Conservation (phyloP, 1,140 invertebrate species). For the Saccostrea glomerata region DNA sequence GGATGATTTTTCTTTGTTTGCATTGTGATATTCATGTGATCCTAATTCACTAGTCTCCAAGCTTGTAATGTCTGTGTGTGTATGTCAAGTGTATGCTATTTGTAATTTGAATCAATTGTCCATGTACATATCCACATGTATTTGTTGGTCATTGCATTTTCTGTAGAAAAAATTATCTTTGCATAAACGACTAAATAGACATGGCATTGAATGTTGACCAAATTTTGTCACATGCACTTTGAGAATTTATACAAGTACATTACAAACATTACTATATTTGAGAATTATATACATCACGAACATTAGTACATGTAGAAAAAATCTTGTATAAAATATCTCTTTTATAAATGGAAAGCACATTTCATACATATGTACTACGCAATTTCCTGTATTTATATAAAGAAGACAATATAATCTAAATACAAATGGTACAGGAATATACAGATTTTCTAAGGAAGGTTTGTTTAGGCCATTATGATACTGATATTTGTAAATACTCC, state of each 20-base stretch:
- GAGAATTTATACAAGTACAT: not conserved
- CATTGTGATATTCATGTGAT: conserved; percentile 21
- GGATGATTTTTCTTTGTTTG: not conserved
- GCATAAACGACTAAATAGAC: too few species aligned
- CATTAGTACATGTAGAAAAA: too few species aligned
- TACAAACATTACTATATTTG: not conserved
- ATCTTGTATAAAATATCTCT: not conserved
- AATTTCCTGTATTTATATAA: not conserved
- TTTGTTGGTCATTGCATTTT: too few species aligned
- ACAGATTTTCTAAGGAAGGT: too few species aligned
- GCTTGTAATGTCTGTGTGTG: not conserved
- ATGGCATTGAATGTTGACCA: too few species aligned
- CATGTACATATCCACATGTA: too few species aligned
- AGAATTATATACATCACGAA: not conserved
- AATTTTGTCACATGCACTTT: not conserved
- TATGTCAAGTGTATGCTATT: not conserved
- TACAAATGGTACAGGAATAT: too few species aligned
- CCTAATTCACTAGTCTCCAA: not conserved
- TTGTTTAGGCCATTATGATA: too few species aligned
- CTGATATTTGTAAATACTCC: too few species aligned
- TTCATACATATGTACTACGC: not conserved
- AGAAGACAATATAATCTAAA: too few species aligned
- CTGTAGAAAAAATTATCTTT: too few species aligned
- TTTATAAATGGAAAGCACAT: not conserved
- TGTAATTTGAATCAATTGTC: not conserved